These are phyloP conservation scores for Sprattus sprattus DNA, from an alignment of 2,113 vertebrate genomes.

Conservation along the genomic window DNA sequence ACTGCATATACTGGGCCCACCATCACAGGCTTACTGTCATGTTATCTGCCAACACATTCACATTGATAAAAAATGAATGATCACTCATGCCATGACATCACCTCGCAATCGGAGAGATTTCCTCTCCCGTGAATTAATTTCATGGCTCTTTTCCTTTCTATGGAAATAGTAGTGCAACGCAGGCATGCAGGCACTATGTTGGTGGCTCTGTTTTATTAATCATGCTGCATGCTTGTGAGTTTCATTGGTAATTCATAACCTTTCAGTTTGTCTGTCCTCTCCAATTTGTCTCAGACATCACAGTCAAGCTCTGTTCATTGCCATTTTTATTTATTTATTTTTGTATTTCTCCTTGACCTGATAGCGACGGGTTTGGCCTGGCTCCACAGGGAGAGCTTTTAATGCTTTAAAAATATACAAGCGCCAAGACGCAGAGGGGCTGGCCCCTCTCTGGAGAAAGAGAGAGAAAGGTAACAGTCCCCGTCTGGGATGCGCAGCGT, in stretches of 20 bases:
- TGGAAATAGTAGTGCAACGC: not conserved
- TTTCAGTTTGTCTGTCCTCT: conserved; percentile 26
- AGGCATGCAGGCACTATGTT: not conserved
- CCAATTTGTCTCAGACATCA: conserved; percentile 1
- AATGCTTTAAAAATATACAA: conserved; percentile 19
- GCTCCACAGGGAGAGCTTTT: conserved; percentile 13
- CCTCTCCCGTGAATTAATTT: not conserved
- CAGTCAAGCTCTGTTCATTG: not conserved
- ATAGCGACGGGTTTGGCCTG: not conserved
- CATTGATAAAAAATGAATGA: not conserved
- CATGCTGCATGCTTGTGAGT: conserved; percentile 55
- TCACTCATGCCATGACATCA: not conserved
- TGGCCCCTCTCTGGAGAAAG: not conserved
- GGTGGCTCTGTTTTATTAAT: conserved; percentile 62
- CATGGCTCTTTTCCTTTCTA: not conserved
- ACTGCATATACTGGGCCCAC: not conserved
- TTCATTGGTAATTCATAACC: conserved; percentile 65
- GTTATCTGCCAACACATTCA: not conserved
- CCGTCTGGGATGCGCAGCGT: not conserved
- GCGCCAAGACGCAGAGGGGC: not conserved
- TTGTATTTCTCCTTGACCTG: conserved; percentile 14
- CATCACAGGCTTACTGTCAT: not conserved
- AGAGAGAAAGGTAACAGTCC: not conserved
- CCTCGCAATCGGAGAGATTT: not conserved
- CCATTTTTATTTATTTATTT: not conserved